Evolutionary conservation across 2,888 invertebrate species (phyloP).

Genomic region (Eilema depressum): DNA sequence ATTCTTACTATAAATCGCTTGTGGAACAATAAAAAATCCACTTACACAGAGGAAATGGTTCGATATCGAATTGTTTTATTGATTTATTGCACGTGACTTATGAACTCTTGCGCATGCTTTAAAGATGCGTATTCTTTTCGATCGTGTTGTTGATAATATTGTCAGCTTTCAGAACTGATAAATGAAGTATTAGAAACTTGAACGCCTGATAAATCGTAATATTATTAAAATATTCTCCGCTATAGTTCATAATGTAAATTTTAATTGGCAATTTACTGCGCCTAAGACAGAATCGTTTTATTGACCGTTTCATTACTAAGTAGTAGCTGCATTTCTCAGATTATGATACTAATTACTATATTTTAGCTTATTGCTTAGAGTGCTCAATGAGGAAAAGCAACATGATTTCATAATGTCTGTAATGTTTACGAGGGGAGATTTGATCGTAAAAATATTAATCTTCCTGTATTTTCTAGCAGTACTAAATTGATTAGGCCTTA

Average conservation of each 20-base stretch:
- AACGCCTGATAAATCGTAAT: not conserved
- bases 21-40: constrained; percentile 20
- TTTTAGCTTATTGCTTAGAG: not conserved
- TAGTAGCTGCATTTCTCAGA: not conserved
- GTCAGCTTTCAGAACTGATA: not conserved
- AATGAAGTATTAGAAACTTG: not conserved
- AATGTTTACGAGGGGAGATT: not conserved
- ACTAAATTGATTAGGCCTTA: too few species aligned
- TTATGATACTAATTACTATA: not conserved
- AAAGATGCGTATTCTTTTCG: not conserved
- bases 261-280: constrained; percentile 1
- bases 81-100: constrained; percentile 40
- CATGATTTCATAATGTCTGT: not conserved
- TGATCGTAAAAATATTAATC: too few species aligned
- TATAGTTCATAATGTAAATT: not conserved
- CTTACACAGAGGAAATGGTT: constrained; percentile 34
- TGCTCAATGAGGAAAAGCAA: not conserved
- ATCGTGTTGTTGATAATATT: not conserved
- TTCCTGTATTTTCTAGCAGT: too few species aligned
- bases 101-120: constrained; percentile 21
- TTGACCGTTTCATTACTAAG: not conserved
- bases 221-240: not conserved
- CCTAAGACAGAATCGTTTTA: not conserved
- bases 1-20: constrained; percentile 12
- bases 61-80: constrained; percentile 26